A percentile compares a stretch with the other conserved stretches of the same genome.
Evolutionary conservation across 1,140 invertebrate genomes (phyloP).

Genomic region (Schlechtendalia chinensis): DNA sequence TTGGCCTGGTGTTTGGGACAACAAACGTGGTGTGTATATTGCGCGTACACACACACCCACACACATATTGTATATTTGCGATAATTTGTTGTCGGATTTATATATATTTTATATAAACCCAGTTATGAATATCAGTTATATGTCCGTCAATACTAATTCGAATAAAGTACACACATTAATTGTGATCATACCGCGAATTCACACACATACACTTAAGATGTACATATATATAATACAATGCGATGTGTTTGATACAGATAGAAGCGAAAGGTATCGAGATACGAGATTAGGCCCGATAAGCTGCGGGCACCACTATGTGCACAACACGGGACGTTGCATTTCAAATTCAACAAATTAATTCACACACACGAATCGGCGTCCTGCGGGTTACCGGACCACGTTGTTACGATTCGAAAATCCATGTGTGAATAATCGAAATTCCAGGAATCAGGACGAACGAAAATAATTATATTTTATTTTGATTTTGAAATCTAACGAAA

Average conservation of each 20-base stretch:
- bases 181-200: too few relatives aligned
- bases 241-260: background rate
- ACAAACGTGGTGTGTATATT: background rate
- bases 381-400: background rate
- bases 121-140: background rate
- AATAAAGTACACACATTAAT: background rate
- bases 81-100: too few relatives aligned
- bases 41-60: too few relatives aligned
- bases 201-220: too few relatives aligned
- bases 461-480: too few relatives aligned
- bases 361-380: background rate
- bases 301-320: background rate
- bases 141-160: background rate
- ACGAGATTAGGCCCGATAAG: background rate
- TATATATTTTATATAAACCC: too few relatives aligned
- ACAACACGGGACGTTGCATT: background rate
- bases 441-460: background rate
- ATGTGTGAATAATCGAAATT: background rate
- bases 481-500: too few relatives aligned
- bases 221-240: background rate
- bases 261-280: background rate
- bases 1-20: background rate
- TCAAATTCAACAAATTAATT: conserved; percentile 15
- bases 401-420: background rate
- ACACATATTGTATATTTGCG: too few relatives aligned